Evolutionary conservation across 1,140 invertebrate species (phyloP).

Genomic region (Dreissena rostriformis): DNA sequence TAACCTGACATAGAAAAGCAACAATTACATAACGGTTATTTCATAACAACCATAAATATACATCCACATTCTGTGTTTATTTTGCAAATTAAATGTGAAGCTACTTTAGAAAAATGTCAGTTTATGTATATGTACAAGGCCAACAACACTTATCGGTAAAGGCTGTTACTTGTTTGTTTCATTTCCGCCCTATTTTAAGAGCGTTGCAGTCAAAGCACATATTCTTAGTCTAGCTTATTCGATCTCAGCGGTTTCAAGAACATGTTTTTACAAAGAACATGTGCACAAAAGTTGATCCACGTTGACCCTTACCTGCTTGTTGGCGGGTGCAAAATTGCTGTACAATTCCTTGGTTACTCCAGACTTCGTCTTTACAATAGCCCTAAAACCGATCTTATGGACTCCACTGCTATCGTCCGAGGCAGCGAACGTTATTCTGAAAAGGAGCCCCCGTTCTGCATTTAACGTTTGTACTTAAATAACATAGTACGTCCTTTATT

Average conservation of each 20-base stretch:
- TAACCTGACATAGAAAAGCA: background rate
- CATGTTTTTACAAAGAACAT: background rate
- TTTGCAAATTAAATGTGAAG: background rate
- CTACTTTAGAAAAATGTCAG: too few species aligned
- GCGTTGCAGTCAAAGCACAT: background rate
- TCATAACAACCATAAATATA: background rate
- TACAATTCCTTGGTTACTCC: conserved; percentile 5
- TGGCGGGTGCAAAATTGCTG: conserved; percentile 8
- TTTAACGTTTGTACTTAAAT: too few species aligned
- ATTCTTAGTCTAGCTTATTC: background rate
- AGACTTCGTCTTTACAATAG: conserved; percentile 1
- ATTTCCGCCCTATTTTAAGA: background rate
- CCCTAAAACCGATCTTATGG: conserved; percentile 11
- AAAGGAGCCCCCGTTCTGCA: background rate
- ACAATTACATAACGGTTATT: background rate
- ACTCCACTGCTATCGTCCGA: conserved; percentile 26
- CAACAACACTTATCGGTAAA: background rate
- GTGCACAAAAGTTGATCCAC: background rate
- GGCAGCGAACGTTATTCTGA: conserved; percentile 10
- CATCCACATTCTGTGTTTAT: background rate
- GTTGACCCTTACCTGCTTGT: background rate
- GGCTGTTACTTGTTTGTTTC: background rate
- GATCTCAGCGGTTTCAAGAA: background rate
- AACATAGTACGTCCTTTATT: background rate
- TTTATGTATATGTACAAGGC: too few species aligned